Base-by-base conservation (phyloP, 64 coral and sea anemone genomes). In the Anthopleura sola region DNA sequence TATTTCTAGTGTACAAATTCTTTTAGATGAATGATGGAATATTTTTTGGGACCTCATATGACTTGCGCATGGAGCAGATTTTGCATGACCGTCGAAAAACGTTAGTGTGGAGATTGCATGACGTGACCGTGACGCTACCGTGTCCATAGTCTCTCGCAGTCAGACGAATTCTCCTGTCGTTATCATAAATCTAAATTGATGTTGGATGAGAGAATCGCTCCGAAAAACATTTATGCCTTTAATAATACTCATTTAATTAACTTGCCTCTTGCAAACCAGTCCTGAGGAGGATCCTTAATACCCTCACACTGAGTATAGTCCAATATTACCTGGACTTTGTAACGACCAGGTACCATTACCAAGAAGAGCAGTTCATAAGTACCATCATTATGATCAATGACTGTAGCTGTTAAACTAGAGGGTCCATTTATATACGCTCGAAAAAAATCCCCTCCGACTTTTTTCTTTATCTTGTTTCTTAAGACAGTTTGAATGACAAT, bases 261-360 rank as follows among this genome's bases (percentile, higher is more conserved):
- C 78, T 60, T 92, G 89, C 94, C 94, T 96, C 84, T 66, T 9
- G 58, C 85, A 51, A 96, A 96, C 94, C 94, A 96, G 40, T 96
- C 94, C 21, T 84, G 16, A 56, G 94, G 94, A 6, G 94, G 94
- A 40, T 96, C 94, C 69, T 91, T 86, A 21, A 91, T 60, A 36
- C 84, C 89, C 44, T 86, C 31, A 20, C 89, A 91, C 24, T 69
- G 32, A 1, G 89, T 80, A 86, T 91, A 91, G 78, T 91, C 89
- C 37, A 91, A 32, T 32, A 82, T 62, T 5, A 91, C 83, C n/a
- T 86, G 57, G 20, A 85, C 78, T 55, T 56, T 29, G 46, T 91
- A 91, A 29, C 29, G 15, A 36, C 89, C 89, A 71, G 89, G 75
- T 66, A 68, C 75, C 37, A 81, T 58, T 79, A 78, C 57, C 48